Evolutionary conservation across 2,113 vertebrate genomes (phyloP).

Genomic region (Pelecanoides urinatrix): DNA sequence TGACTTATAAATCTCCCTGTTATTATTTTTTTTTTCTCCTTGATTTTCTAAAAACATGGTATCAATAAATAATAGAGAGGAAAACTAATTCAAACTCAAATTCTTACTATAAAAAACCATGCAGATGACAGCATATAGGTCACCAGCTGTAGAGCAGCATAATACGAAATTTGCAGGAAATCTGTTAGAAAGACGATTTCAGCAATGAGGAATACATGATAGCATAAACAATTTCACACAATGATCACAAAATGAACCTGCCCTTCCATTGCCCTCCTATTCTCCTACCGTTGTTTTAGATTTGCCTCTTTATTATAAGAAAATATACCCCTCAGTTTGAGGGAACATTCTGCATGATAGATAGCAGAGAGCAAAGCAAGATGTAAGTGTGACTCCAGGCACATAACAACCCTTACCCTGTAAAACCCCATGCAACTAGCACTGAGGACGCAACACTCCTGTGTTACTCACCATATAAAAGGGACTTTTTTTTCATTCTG

Average conservation of each 20-base stretch:
- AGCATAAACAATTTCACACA: constrained; percentile 44
- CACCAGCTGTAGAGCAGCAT: constrained; percentile 38
- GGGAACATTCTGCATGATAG: not conserved
- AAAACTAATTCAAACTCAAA: constrained; percentile 37
- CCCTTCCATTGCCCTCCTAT: constrained; percentile 43
- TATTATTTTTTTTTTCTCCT: not conserved
- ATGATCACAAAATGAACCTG: constrained; percentile 50
- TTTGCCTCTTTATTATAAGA: constrained; percentile 7
- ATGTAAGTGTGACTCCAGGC: not conserved
- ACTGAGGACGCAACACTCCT: not conserved
- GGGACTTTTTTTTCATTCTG: not conserved
- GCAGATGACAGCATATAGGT: constrained; percentile 61
- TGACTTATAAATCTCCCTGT: constrained; percentile 15
- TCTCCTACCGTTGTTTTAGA: constrained; percentile 18
- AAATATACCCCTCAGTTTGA: not conserved
- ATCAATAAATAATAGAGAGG: constrained; percentile 47
- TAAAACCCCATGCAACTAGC: not conserved
- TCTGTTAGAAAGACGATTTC: constrained; percentile 18
- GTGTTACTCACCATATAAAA: not conserved
- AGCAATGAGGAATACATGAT: constrained; percentile 24
- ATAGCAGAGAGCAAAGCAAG: not conserved
- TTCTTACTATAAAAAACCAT: constrained; percentile 2
- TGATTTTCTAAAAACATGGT: constrained; percentile 24
- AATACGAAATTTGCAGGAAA: constrained; percentile 43
- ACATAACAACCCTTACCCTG: not conserved